phyloP scores from a whole-genome alignment of 2,113 vertebrate species.

The Clarias batrachus region DNA sequence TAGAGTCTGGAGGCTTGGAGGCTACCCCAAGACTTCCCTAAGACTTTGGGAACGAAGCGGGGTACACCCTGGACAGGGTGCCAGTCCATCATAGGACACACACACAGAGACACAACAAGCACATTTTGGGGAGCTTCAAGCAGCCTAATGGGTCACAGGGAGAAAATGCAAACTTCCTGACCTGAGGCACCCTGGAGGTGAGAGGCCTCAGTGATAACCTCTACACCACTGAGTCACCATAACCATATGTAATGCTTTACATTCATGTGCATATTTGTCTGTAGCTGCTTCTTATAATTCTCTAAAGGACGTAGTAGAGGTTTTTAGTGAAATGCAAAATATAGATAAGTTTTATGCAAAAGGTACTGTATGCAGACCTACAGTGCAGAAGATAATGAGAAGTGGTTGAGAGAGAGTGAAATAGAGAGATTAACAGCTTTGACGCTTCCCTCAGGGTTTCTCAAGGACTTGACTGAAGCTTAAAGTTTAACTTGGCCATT shows the following conservation, averaged over 20 bases:
- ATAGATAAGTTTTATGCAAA: background rate
- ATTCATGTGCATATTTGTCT: background rate
- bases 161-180: no score
- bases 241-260: background rate
- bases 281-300: background rate
- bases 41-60: no score
- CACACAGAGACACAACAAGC: no score
- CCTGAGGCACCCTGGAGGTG: no score
- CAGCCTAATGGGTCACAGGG: no score
- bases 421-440: background rate
- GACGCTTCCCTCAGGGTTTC: background rate
- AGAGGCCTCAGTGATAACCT: no score
- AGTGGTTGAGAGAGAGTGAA: background rate
- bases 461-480: conserved; percentile 17
- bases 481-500: conserved; percentile 19
- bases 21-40: no score
- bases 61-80: no score
- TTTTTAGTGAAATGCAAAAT: background rate
- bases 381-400: background rate
- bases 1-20: no score
- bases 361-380: background rate
- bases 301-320: background rate
- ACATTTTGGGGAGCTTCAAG: no score
- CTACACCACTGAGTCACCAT: no score
- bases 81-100: no score